phyloP scores from a whole-genome alignment of 2,888 invertebrate species.

The Syrphus vitripennis region DNA sequence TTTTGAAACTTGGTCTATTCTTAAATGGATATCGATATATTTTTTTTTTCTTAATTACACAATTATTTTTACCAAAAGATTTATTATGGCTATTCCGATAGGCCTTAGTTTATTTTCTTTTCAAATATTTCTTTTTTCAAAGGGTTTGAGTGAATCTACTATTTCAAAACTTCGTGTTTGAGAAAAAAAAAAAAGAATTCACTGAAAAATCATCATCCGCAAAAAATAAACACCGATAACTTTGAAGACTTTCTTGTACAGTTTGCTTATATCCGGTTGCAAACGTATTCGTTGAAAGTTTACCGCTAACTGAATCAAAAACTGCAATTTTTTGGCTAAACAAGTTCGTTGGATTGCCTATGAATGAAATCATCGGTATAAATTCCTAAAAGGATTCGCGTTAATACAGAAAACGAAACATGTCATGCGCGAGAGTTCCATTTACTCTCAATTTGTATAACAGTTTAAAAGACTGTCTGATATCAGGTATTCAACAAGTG shows the following conservation, averaged over 20 bases:
- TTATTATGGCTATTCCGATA: neutral
- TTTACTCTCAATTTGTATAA: slow-evolving; percentile 22
- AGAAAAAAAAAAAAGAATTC: neutral
- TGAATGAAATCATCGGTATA: slow-evolving; percentile 50
- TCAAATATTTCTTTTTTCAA: neutral
- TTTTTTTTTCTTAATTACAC: neutral
- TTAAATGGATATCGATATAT: neutral
- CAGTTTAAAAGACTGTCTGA: slow-evolving; percentile 12
- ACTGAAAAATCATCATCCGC: neutral
- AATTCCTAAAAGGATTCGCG: neutral
- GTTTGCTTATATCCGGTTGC: slow-evolving; percentile 19
- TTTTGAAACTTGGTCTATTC: neutral
- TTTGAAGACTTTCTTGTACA: neutral
- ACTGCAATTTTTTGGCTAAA: neutral
- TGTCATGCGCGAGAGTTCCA: slow-evolving; percentile 32
- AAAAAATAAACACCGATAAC: neutral
- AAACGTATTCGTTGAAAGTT: slow-evolving; percentile 44
- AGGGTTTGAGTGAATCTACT: neutral
- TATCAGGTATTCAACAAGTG: slow-evolving; percentile 41
- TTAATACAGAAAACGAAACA: slow-evolving; percentile 12
- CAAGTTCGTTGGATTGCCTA: neutral
- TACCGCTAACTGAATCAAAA: slow-evolving; percentile 53
- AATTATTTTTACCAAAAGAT: neutral
- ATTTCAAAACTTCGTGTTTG: neutral
- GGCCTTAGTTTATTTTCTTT: neutral